These are phyloP conservation scores for Rhinophrynus dorsalis DNA, from an alignment of 2,797 vertebrate species.

Conservation along the genomic window DNA sequence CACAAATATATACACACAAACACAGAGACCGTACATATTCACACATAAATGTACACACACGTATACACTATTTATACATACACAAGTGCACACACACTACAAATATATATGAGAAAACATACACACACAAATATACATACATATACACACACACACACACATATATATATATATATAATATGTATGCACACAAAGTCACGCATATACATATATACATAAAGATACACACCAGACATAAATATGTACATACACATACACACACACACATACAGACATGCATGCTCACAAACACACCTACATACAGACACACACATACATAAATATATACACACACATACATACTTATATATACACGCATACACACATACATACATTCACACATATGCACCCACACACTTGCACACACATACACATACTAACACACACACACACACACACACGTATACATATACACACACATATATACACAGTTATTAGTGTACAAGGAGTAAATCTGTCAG, in stretches of 20 bases:
- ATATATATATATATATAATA: constrained; percentile 65
- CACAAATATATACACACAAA: too few relatives aligned
- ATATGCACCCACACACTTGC: too few relatives aligned
- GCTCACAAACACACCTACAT: too few relatives aligned
- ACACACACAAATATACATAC: constrained; percentile 68
- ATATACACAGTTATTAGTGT: constrained; percentile 66
- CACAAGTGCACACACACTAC: too few relatives aligned
- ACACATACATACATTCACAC: too few relatives aligned
- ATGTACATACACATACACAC: too few relatives aligned
- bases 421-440: constrained; percentile 64
- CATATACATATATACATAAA: constrained; percentile 67
- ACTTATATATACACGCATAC: constrained; percentile 69
- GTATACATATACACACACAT: constrained; percentile 67
- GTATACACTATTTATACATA: too few relatives aligned
- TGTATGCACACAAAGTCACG: constrained; percentile 63
- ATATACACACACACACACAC: constrained; percentile 67
- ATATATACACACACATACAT: constrained; percentile 70
- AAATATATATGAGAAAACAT: too few relatives aligned
- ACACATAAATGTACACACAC: too few relatives aligned
- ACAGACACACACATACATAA: constrained; percentile 64
- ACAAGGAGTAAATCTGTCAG: constrained; percentile 66
- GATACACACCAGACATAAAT: constrained; percentile 63
- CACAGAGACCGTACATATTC: too few relatives aligned
- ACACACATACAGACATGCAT: too few relatives aligned
- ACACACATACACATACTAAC: constrained; percentile 63